phyloP scores from a whole-genome alignment of 2,888 invertebrate species.

The Isoperla grammatica region DNA sequence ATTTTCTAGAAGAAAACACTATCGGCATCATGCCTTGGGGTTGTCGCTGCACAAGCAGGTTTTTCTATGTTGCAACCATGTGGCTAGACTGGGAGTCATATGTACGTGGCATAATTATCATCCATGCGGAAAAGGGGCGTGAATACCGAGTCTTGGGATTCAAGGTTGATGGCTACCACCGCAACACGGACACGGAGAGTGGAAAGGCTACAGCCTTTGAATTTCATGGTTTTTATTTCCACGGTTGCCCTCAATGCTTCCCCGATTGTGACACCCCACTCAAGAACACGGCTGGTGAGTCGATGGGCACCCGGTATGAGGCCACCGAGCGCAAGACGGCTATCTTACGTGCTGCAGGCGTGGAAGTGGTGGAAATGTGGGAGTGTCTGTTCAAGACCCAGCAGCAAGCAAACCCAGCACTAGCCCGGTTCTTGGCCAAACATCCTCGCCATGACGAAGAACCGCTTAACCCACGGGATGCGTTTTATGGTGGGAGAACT shows the following conservation, averaged over 20 bases:
- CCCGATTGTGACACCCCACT: too few species aligned
- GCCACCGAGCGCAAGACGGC: slow-evolving; percentile 24
- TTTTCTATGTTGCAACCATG: slow-evolving; percentile 16
- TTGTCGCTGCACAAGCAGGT: slow-evolving; percentile 21
- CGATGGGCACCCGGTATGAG: slow-evolving; percentile 22
- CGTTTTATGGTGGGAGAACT: too few species aligned
- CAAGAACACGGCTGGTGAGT: not conserved
- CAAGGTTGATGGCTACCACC: slow-evolving; percentile 21
- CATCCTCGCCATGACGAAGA: slow-evolving; percentile 3
- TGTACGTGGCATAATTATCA: slow-evolving; percentile 12
- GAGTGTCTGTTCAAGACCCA: slow-evolving; percentile 23
- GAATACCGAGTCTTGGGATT: slow-evolving; percentile 18
- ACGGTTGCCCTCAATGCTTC: too few species aligned
- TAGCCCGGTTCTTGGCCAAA: not conserved
- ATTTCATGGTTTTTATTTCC: too few species aligned
- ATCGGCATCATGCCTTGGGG: slow-evolving; percentile 24
- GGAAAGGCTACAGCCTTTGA: too few species aligned
- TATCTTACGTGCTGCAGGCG: slow-evolving; percentile 24
- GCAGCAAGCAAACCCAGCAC: not conserved
- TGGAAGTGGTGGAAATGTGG: slow-evolving; percentile 25
- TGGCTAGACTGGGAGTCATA: slow-evolving; percentile 23
- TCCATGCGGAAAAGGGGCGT: slow-evolving; percentile 19
- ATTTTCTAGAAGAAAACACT: slow-evolving; percentile 17
- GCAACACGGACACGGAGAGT: slow-evolving; percentile 12
- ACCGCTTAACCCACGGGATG: too few species aligned